Evolutionary conservation across 2,113 vertebrate species (phyloP).

Genomic region (Oryzias javanicus): DNA sequence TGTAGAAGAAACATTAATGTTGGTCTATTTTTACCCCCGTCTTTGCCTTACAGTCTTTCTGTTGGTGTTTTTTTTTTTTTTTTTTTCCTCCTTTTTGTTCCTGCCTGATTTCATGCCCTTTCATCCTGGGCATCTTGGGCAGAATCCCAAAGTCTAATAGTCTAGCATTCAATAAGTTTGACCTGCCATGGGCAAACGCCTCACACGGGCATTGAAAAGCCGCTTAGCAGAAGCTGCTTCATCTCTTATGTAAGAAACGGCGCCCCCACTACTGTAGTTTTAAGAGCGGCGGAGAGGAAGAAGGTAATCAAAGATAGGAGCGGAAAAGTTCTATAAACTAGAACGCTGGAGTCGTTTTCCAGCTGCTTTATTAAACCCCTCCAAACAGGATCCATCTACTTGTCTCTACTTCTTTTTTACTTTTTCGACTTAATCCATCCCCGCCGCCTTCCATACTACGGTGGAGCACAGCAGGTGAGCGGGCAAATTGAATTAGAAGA

Average conservation of each 20-base stretch:
- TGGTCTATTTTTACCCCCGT: slow-evolving; percentile 45
- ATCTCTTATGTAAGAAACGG: slow-evolving; percentile 52
- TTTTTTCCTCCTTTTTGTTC: slow-evolving; percentile 24
- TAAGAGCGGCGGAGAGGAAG: slow-evolving; percentile 11
- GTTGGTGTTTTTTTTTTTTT: slow-evolving; percentile 16
- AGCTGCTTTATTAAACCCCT: slow-evolving; percentile 12
- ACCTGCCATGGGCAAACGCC: slow-evolving; percentile 53
- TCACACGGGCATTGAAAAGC: slow-evolving; percentile 66
- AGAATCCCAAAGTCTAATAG: slow-evolving; percentile 56
- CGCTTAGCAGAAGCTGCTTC: slow-evolving; percentile 61
- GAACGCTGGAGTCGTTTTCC: slow-evolving; percentile 17
- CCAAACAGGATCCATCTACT: neutral
- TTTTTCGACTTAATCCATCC: slow-evolving; percentile 1
- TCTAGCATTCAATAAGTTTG: slow-evolving; percentile 61
- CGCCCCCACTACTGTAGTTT: slow-evolving; percentile 26
- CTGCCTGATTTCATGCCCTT: slow-evolving; percentile 56
- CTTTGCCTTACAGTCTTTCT: slow-evolving; percentile 29
- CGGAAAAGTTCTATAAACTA: slow-evolving; percentile 25
- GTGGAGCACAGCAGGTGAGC: slow-evolving; percentile 22
- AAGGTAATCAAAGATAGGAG: slow-evolving; percentile 36
- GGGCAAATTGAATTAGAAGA: slow-evolving; percentile 49
- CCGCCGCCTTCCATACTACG: slow-evolving; percentile 5
- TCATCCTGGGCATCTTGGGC: slow-evolving; percentile 50
- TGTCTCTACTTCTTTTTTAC: slow-evolving; percentile 1
- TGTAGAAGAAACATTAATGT: slow-evolving; percentile 46